These are phyloP conservation scores for Apamea sordens DNA, from an alignment of 2,888 invertebrate genomes.

Conservation along the genomic window DNA sequence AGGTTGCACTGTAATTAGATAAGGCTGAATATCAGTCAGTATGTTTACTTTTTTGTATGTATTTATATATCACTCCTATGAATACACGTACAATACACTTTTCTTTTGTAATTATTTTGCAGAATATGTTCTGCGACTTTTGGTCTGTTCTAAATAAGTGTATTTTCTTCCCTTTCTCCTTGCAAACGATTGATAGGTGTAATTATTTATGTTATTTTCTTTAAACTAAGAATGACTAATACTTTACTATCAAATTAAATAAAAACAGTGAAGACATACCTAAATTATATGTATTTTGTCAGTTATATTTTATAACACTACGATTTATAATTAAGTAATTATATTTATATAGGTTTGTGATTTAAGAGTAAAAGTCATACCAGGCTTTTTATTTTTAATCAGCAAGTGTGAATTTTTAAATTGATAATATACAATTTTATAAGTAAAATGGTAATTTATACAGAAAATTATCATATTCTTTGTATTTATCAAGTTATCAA, in stretches of 20 bases:
- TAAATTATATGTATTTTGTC: neutral
- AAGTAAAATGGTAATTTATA: neutral
- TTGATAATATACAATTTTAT: neutral
- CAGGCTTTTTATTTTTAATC: neutral
- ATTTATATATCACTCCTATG: conserved; percentile 7
- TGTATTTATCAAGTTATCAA: neutral
- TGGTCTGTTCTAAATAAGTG: too few species aligned
- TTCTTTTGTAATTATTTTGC: neutral
- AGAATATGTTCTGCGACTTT: neutral
- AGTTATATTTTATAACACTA: neutral
- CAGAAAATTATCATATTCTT: neutral
- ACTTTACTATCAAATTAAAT: neutral
- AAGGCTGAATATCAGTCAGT: conserved; percentile 3
- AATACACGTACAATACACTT: neutral
- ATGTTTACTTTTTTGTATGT: conserved; percentile 22
- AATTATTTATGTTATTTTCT: conserved; percentile 1
- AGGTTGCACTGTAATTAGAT: conserved; percentile 18
- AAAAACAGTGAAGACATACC: neutral
- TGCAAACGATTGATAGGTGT: conserved; percentile 6
- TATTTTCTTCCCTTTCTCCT: neutral
- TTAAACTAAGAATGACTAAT: neutral
- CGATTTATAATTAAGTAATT: neutral
- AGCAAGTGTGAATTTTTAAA: neutral
- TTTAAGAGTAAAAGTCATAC: neutral
- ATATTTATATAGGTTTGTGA: neutral